Evolutionary conservation across 2,888 invertebrate species (phyloP), one percentile per base, ranked within the genome.

Genomic region (Mycalesis mineus): DNA sequence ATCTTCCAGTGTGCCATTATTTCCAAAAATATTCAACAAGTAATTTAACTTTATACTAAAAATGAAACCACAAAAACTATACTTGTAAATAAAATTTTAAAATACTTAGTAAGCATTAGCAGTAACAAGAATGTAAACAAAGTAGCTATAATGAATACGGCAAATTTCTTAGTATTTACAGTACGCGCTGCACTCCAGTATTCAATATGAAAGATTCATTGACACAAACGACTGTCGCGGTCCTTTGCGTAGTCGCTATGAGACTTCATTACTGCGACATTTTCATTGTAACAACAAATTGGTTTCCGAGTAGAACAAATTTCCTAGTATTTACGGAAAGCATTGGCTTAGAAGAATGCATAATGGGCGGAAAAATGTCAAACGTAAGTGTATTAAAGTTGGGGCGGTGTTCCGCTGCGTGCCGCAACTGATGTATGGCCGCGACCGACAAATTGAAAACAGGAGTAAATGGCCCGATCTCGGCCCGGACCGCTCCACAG

Each of bases 291-390:
- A 55, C 22, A 42, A 28, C 22, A 48, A 58, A 60, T 60, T 52
- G 57, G 42, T 61, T 61, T 63, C 62, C 60, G 15, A 53, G 60
- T 61, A 55, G 49, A 58, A 55, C 73, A 68, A 72, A 60, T 75
- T 80, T 78, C 78, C 72, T 65, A 64, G 76, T 81, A 78, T 77
- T 80, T 73, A 76, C 74, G 69, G 74, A 75, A 77, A 72, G 72
- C 74, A 78, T 81, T 75, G 82, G 75, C 77, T 80, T 75, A 78
- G 70, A 73, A 72, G 79, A 84, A 84, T 84, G 83, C 79, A 83
- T 83, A 84, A 85, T 85, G 77, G 77, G 71, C 71, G 84, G 78
- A 80, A 84, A 84, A 84, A 84, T 83, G 84, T 84, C 84, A 82
- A 70, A 68, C 75, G 78, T 84, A 82, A 84, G 84, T 83, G 83